A percentile compares a stretch with the other conserved stretches of the same genome.
Evolutionary conservation across 2,888 invertebrate species (phyloP).

Genomic region (Osmoderma eremita): DNA sequence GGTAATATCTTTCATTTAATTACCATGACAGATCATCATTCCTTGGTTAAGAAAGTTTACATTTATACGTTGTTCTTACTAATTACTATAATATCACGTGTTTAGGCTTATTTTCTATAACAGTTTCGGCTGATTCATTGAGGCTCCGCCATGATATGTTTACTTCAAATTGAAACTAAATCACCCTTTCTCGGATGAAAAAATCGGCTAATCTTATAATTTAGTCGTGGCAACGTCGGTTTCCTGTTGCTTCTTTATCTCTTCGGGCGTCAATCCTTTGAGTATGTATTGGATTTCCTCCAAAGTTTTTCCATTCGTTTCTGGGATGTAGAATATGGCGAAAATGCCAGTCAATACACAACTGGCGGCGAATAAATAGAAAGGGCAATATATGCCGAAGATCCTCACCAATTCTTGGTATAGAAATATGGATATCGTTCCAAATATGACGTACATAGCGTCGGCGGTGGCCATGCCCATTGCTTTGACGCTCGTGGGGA

Average conservation of each 20-base stretch:
- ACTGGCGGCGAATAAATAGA: conserved; percentile 57
- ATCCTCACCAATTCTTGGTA: conserved; percentile 53
- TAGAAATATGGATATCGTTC: conserved; percentile 56
- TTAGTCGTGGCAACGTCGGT: conserved; percentile 22
- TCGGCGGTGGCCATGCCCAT: conserved; percentile 61
- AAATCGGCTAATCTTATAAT: not conserved
- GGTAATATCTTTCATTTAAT: too few relatives aligned
- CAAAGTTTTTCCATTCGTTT: conserved; percentile 59
- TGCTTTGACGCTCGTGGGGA: conserved; percentile 61
- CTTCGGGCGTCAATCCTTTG: conserved; percentile 51
- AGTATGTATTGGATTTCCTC: conserved; percentile 61
- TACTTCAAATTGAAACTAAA: not conserved
- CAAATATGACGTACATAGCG: conserved; percentile 57
- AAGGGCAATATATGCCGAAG: conserved; percentile 58
- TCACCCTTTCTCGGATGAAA: not conserved
- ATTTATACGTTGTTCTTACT: too few relatives aligned
- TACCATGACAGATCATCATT: too few relatives aligned
- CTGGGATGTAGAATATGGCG: conserved; percentile 58
- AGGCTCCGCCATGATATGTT: not conserved
- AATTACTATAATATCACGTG: too few relatives aligned
- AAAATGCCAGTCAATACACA: conserved; percentile 58
- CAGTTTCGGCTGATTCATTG: too few relatives aligned
- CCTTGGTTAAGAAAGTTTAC: too few relatives aligned
- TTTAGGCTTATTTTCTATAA: too few relatives aligned
- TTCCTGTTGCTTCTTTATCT: conserved; percentile 20